Base-by-base conservation (phyloP, 2,888 invertebrate species). In the Pachymerium ferrugineum region DNA sequence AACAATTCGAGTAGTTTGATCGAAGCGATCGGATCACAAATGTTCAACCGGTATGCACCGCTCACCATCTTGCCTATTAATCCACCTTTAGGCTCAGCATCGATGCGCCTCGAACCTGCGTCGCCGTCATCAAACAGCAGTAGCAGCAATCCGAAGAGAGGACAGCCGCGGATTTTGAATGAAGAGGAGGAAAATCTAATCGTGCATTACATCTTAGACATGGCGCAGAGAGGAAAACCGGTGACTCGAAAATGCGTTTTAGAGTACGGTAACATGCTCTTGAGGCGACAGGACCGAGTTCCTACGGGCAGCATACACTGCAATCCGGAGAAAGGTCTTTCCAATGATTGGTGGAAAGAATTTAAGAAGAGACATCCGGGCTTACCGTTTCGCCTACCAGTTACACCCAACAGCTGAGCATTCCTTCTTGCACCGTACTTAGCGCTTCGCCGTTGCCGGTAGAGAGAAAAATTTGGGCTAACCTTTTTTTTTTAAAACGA, bases 341-440 rank as follows among this genome's bases (percentile, higher is more conserved):
- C 75, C 33, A 76, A 76, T 22, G 76, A 76, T 38, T 76, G 76
- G 76, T 76, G 76, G 76, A 76, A 76, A 47, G 76, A 76, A 31
- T 76, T 76, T 54, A 76, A 76, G 35, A 76, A 76, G 31, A 71
- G 76, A 33, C 76, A 76, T 74, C 76, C 76, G 10, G 76, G 76
- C 5, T 31, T 76, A 3, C 76, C 76, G 22, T 72, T 76, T 33
- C 70, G 75, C 12, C 31, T 47, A 29, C 72, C 75, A 8, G 73
- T 73, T 31, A 35, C 62, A 8, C 68, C 62, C 6, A 73, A 67
- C 68, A 68, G 73, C 33, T 73, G 67, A 73, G 73, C 62, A 62
- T 73, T 67, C 73, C 73, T 54, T 69, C 10, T 1, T 54, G 54
- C 54, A 54, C 54, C 54, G 54, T 54, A 54, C 54, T 54, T 54